Evolutionary conservation across 2,888 invertebrate genomes (phyloP).

Genomic region (Sylvicola cinctus): DNA sequence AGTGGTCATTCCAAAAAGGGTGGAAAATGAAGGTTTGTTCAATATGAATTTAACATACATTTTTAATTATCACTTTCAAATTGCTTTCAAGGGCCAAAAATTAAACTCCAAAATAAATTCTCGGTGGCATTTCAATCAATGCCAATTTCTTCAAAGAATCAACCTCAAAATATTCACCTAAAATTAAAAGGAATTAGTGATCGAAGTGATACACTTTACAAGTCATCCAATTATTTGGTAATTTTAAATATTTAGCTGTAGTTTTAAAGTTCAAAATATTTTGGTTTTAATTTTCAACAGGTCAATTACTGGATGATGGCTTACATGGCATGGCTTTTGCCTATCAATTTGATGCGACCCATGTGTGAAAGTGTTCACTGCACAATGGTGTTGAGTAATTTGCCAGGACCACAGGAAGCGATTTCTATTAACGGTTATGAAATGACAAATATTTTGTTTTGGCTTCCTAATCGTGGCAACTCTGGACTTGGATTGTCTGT

Average conservation of each 20-base stretch:
- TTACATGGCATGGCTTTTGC: conserved; percentile 24
- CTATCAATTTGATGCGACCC: conserved; percentile 22
- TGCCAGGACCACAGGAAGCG: conserved; percentile 27
- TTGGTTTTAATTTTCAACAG: conserved; percentile 12
- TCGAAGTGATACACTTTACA: conserved; percentile 19
- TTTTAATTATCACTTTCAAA: no score
- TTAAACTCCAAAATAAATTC: conserved; percentile 26
- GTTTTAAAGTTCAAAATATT: no score
- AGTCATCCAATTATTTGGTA: conserved; percentile 26
- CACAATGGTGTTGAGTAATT: conserved; percentile 30
- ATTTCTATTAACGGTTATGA: conserved; percentile 23
- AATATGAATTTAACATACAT: no score
- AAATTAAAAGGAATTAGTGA: conserved; percentile 18
- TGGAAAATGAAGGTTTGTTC: conserved; percentile 9
- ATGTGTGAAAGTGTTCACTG: conserved; percentile 26
- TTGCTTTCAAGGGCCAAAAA: no score
- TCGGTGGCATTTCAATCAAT: conserved; percentile 29
- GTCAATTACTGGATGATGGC: conserved; percentile 30
- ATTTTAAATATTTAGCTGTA: no score
- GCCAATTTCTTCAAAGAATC: conserved; percentile 16
- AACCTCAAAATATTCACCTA: conserved; percentile 5
- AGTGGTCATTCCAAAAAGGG: conserved; percentile 16
- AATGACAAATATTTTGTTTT: conserved; percentile 28
- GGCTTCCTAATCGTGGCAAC: conserved; percentile 29
- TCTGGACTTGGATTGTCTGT: conserved; percentile 31